Evolutionary conservation across 2,113 vertebrate species (phyloP).

Genomic region (Muscicapa adusta): DNA sequence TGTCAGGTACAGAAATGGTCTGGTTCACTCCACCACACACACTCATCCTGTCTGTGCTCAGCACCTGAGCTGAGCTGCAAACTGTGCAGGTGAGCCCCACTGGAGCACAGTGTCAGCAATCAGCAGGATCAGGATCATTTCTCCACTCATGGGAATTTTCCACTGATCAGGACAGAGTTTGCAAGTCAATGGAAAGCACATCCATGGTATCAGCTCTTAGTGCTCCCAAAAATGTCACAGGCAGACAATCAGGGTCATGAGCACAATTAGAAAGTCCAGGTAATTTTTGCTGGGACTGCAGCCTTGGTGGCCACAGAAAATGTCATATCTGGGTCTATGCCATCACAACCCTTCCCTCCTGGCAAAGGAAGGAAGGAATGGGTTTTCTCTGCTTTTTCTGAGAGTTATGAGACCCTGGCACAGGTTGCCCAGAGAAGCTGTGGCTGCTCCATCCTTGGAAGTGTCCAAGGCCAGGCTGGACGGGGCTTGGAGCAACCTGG

Average conservation of each 20-base stretch:
- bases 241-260: background rate
- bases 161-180: background rate
- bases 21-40: background rate
- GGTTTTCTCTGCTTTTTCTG: background rate
- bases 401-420: background rate
- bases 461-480: background rate
- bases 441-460: background rate
- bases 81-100: background rate
- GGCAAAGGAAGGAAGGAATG: background rate
- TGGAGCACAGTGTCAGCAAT: background rate
- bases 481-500: rapidly evolving
- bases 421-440: background rate
- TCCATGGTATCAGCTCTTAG: background rate
- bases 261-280: background rate
- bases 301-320: background rate
- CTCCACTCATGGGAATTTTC: background rate
- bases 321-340: background rate
- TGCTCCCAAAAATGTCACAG: background rate
- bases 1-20: background rate
- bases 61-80: background rate
- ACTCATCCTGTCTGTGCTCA: background rate
- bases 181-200: background rate
- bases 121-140: background rate
- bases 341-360: background rate
- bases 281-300: background rate